Evolutionary conservation across 2,797 vertebrate genomes (phyloP), one percentile per base, ranked within the genome.

Genomic region (Chelon labrosus): DNA sequence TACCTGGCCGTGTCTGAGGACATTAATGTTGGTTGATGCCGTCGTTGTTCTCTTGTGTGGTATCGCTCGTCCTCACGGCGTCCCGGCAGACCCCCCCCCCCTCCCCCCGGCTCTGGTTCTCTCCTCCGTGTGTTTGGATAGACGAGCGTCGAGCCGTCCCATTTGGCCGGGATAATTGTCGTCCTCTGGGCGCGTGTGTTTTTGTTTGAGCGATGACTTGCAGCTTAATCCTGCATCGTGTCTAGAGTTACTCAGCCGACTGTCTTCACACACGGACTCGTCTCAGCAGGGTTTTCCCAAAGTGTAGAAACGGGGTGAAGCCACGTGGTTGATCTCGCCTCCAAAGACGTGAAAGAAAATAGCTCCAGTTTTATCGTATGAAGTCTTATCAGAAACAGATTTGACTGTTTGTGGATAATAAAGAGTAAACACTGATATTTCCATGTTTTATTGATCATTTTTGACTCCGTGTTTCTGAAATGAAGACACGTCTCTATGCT

Each of bases 211-310:
- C 17, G 42, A 78, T 82, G 76, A 87, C 80, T 90, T 85, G 78
- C 71, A 76, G 76, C 78, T 73, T 86, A 85, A 83, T 89, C 81
- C 83, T 58, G 62, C 61, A 85, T 87, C 84, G 75, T 88, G 77
- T 85, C 76, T 53, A 56, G 85, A 86, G 89, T 87, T 88, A 88
- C 66, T 60, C 65, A 68, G 51, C 59, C 69, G 50, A 44, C 67
- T 86, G 57, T 84, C 2, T 0, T n/a, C 42, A n/a, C 44, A 10
- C 46, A 8, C 52, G 31, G 39, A 27, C 37, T 44, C 49, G 75
- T 56, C 65, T 82, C 79, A 73, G 70, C 82, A 75, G 68, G 62
- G 69, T 73, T 82, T 83, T 80, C 75, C 77, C 73, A 52, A 77
- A 79, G 51, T 51, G 27, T 56, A 62, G 38, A 47, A 66, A 59